Conservation (phyloP, 1,140 invertebrate genomes). For the Stegodyphus dumicola region DNA sequence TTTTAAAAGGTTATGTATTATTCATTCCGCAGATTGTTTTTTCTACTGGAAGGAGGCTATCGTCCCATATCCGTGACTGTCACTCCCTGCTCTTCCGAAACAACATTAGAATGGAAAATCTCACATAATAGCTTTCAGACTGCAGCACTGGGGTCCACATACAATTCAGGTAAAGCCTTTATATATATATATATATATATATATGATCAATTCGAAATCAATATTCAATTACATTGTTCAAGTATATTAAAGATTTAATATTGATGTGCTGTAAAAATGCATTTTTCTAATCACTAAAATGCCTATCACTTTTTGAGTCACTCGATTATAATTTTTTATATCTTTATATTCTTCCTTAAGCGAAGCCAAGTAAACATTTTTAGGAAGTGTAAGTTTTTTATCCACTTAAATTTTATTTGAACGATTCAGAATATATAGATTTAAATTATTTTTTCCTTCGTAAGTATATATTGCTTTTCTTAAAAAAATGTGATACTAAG, state of each 20-base stretch:
- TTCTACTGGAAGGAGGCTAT: slow-evolving; percentile 52
- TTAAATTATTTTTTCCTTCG: too few relatives aligned
- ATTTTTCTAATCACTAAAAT: background rate
- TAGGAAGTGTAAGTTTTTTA: too few relatives aligned
- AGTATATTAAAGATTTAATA: background rate
- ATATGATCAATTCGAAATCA: too few relatives aligned
- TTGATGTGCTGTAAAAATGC: background rate
- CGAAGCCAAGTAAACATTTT: too few relatives aligned
- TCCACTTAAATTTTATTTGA: too few relatives aligned
- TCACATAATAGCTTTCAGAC: slow-evolving; percentile 11
- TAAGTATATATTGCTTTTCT: too few relatives aligned
- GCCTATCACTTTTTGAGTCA: too few relatives aligned
- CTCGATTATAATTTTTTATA: too few relatives aligned
- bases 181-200: too few relatives aligned
- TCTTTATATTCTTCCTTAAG: too few relatives aligned
- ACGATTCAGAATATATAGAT: too few relatives aligned
- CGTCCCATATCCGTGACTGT: slow-evolving; percentile 62
- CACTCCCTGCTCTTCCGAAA: slow-evolving; percentile 60
- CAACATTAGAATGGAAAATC: slow-evolving; percentile 60
- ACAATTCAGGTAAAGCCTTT: slow-evolving; percentile 10
- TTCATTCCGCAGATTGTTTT: slow-evolving; percentile 50
- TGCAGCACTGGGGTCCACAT: background rate
- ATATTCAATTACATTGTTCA: background rate
- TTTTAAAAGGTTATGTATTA: slow-evolving; percentile 10
- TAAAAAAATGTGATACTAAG: too few relatives aligned